Percentiles rank a stretch among this genome's conserved stretches.
phyloP scores from a whole-genome alignment of 1,140 invertebrate species.

The Drosophila orena region DNA sequence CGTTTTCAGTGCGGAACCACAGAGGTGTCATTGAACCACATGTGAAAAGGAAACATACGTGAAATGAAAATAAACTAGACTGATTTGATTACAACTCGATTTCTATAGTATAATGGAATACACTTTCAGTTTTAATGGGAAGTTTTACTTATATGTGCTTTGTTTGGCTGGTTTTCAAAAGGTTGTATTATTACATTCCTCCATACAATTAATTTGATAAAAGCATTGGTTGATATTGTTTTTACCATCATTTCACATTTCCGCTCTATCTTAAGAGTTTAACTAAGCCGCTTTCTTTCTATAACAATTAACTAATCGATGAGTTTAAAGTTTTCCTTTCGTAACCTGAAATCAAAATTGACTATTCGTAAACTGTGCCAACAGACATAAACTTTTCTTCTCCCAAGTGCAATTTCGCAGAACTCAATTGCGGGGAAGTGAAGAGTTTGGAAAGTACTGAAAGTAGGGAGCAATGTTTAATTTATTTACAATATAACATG shows the following conservation, averaged over 20 bases:
- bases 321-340: neutral
- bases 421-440: slow-evolving; percentile 22
- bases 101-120: neutral
- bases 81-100: neutral
- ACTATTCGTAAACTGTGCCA: slow-evolving; percentile 9
- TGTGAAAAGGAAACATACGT: neutral
- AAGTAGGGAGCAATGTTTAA: too few relatives aligned
- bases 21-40: slow-evolving; percentile 27
- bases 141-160: too few relatives aligned
- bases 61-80: neutral
- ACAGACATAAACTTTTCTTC: slow-evolving; percentile 11
- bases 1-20: neutral
- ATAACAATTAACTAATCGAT: too few relatives aligned
- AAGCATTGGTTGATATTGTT: neutral
- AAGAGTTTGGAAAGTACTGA: neutral
- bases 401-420: slow-evolving; percentile 19
- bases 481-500: too few relatives aligned
- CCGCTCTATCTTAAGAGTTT: too few relatives aligned
- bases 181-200: neutral
- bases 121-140: neutral
- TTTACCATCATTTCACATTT: neutral
- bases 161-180: neutral
- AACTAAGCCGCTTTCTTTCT: too few relatives aligned
- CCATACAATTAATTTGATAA: too few relatives aligned
- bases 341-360: neutral